A percentile compares a stretch with the other conserved stretches of the same genome.
Evolutionary conservation across 2,888 invertebrate species (phyloP).

Genomic region (Colostygia pectinataria): DNA sequence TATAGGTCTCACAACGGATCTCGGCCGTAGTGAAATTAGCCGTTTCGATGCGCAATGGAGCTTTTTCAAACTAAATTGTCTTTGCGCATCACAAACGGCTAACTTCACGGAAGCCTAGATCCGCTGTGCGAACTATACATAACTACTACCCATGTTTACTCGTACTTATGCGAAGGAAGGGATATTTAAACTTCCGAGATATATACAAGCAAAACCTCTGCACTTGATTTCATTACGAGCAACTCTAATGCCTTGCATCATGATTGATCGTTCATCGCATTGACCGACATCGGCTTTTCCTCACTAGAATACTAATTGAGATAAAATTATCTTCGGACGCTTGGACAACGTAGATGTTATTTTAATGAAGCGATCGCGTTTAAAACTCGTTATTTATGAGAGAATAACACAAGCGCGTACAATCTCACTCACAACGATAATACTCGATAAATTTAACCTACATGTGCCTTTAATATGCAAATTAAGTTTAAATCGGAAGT

Average conservation of each 20-base stretch:
- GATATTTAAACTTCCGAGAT: conserved; percentile 27
- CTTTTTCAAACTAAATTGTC: no score
- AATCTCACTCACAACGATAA: conserved; percentile 21
- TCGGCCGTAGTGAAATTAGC: no score
- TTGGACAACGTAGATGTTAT: conserved; percentile 24
- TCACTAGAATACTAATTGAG: conserved; percentile 49
- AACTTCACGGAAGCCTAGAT: no score
- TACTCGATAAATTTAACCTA: conserved; percentile 27
- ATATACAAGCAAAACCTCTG: conserved; percentile 35
- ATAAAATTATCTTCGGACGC: conserved; percentile 40
- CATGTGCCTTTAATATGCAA: conserved; percentile 29
- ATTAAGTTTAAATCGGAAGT: conserved; percentile 34
- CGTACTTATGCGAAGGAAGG: no score
- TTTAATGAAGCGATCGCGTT: conserved; percentile 27
- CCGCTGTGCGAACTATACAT: no score
- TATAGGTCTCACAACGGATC: no score
- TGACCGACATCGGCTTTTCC: conserved; percentile 45
- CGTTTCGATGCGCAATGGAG: no score
- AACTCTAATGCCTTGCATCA: conserved; percentile 47
- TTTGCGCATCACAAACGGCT: no score
- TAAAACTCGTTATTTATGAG: conserved; percentile 25
- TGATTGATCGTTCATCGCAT: conserved; percentile 61
- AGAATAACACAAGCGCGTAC: conserved; percentile 24
- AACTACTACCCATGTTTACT: no score
- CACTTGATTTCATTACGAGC: conserved; percentile 53